Evolutionary conservation across 2,888 invertebrate species (phyloP).

Genomic region (Anagyrus pseudococci): DNA sequence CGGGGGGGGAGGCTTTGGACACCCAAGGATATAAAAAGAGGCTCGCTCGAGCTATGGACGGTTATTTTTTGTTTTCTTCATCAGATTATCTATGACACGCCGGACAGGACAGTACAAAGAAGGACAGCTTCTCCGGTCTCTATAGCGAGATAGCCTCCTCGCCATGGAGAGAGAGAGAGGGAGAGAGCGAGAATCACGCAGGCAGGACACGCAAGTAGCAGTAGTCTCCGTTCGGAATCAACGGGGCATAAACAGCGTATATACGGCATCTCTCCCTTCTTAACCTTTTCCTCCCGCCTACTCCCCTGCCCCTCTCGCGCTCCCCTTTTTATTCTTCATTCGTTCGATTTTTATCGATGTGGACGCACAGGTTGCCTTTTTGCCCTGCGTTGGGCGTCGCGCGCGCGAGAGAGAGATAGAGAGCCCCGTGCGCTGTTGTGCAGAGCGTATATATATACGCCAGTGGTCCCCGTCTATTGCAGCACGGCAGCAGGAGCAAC

Average conservation of each 20-base stretch:
- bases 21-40: background rate
- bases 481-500: conserved; percentile 7
- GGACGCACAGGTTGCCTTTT: conserved; percentile 42
- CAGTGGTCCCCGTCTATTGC: background rate
- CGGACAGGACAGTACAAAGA: conserved; percentile 24
- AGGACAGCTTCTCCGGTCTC: conserved; percentile 32
- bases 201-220: conserved; percentile 47
- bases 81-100: conserved; percentile 27
- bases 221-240: conserved; percentile 40
- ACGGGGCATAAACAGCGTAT: conserved; percentile 42
- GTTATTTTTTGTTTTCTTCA: background rate
- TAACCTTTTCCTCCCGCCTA: conserved; percentile 30
- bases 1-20: background rate
- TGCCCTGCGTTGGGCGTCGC: background rate
- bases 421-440: conserved; percentile 8
- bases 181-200: conserved; percentile 41
- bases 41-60: background rate
- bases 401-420: too few relatives aligned
- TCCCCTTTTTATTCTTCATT: conserved; percentile 17
- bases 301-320: background rate
- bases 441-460: conserved; percentile 30
- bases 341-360: conserved; percentile 44
- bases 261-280: conserved; percentile 10
- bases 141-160: conserved; percentile 24
- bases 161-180: background rate